phyloP scores from a whole-genome alignment of 2,888 invertebrate species.

The Pherbina coryleti region DNA sequence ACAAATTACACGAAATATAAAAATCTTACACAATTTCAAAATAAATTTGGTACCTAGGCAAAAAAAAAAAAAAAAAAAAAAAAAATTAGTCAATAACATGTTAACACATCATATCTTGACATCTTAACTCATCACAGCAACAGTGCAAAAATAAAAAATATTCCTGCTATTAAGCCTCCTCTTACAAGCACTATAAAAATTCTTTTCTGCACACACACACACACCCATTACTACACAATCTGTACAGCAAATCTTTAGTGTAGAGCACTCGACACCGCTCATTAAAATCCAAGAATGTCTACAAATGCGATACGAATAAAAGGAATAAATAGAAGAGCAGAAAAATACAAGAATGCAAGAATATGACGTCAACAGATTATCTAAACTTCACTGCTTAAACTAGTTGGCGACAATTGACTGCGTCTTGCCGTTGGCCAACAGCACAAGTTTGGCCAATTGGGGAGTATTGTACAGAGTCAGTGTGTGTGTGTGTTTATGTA shows the following conservation, averaged over 20 bases:
- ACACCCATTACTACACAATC: not conserved
- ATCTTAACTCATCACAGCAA: no score
- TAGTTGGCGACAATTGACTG: not conserved
- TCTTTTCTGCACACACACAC: not conserved
- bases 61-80: no score
- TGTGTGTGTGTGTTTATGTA: no score
- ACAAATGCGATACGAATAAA: not conserved
- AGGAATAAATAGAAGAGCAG: not conserved
- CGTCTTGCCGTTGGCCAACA: not conserved
- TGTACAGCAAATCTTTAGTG: not conserved
- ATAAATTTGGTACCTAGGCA: no score
- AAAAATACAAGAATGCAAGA: not conserved
- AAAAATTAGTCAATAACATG: no score
- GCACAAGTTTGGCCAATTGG: not conserved
- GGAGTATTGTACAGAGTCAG: not conserved
- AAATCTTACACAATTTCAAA: no score
- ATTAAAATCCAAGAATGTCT: constrained; percentile 16
- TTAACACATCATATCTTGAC: no score
- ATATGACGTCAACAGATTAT: constrained; percentile 8
- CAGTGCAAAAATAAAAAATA: no score
- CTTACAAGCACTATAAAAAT: no score
- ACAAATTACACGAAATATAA: no score
- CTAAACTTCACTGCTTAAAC: not conserved
- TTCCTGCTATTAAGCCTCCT: no score
- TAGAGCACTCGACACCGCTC: constrained; percentile 13